These are phyloP conservation scores for Papilio polyxenes DNA, from an alignment of 1,140 invertebrate genomes.

Conservation along the genomic window DNA sequence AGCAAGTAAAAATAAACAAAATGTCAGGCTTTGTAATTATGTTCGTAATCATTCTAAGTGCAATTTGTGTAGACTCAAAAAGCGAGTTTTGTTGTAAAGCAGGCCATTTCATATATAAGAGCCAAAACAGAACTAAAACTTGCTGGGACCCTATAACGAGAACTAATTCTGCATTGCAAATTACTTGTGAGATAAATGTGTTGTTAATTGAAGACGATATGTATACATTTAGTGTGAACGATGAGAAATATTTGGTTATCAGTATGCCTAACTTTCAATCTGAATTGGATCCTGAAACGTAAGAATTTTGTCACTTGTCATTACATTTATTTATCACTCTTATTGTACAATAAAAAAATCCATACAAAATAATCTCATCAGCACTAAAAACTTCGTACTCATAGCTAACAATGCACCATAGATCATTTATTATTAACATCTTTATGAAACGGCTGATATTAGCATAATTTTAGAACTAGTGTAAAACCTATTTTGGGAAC, in stretches of 20 bases:
- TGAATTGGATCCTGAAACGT: conserved; percentile 21
- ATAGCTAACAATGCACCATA: no score
- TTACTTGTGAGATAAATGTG: background rate
- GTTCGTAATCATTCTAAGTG: conserved; percentile 13
- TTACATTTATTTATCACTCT: background rate
- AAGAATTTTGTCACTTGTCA: background rate
- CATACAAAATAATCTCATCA: no score
- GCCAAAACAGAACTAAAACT: conserved; percentile 9
- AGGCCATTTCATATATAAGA: conserved; percentile 13
- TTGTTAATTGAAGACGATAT: conserved; percentile 19
- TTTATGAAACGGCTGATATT: no score
- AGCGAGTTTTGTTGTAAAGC: conserved; percentile 37
- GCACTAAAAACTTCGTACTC: no score
- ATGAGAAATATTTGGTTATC: conserved; percentile 10
- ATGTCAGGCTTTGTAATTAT: background rate
- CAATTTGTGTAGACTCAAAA: conserved; percentile 12
- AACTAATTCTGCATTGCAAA: background rate
- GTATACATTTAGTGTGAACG: background rate
- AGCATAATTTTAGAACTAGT: no score
- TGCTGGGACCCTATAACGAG: conserved; percentile 19
- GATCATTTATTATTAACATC: no score
- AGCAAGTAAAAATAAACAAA: conserved; percentile 19
- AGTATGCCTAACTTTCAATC: conserved; percentile 19
- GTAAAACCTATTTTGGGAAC: no score
- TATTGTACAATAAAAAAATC: no score